Conservation (phyloP, 2,888 invertebrate genomes). For the Leucania comma region DNA sequence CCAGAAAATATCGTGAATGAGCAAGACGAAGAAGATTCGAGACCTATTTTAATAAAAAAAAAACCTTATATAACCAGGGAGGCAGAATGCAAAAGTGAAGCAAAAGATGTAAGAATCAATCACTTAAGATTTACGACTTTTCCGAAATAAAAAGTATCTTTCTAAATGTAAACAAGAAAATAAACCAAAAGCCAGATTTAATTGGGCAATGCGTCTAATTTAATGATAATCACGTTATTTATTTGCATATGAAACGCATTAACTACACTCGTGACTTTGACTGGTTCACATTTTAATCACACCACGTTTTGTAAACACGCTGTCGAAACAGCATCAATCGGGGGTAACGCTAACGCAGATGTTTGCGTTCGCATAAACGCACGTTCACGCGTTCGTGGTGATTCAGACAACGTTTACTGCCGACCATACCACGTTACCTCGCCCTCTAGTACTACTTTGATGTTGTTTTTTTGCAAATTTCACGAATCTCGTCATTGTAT, state of each 20-base stretch:
- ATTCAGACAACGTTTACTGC: constrained; percentile 70
- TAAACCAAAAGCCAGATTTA: constrained; percentile 12
- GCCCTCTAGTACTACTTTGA: constrained; percentile 72
- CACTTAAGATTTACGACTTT: constrained; percentile 34
- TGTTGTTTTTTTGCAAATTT: constrained; percentile 57
- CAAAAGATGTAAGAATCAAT: constrained; percentile 36
- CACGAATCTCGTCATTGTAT: constrained; percentile 27
- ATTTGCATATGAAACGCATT: constrained; percentile 34
- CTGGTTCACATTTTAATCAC: constrained; percentile 69
- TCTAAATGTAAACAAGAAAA: constrained; percentile 26
- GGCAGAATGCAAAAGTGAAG: constrained; percentile 4
- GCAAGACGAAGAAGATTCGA: not conserved
- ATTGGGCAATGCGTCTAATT: constrained; percentile 9
- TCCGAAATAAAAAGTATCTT: constrained; percentile 13
- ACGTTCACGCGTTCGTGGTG: constrained; percentile 67
- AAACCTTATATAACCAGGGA: not conserved
- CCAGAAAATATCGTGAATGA: not conserved
- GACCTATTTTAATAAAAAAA: not conserved
- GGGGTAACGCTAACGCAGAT: constrained; percentile 68
- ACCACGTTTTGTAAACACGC: constrained; percentile 77
- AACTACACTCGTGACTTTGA: constrained; percentile 62
- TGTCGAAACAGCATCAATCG: constrained; percentile 81
- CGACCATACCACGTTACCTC: constrained; percentile 37
- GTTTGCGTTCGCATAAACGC: constrained; percentile 74
- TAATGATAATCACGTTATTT: constrained; percentile 44